A percentile compares a stretch with the other conserved stretches of the same genome.
Evolutionary conservation across 1,140 invertebrate species (phyloP).

Genomic region (Zaprionus camerounensis): DNA sequence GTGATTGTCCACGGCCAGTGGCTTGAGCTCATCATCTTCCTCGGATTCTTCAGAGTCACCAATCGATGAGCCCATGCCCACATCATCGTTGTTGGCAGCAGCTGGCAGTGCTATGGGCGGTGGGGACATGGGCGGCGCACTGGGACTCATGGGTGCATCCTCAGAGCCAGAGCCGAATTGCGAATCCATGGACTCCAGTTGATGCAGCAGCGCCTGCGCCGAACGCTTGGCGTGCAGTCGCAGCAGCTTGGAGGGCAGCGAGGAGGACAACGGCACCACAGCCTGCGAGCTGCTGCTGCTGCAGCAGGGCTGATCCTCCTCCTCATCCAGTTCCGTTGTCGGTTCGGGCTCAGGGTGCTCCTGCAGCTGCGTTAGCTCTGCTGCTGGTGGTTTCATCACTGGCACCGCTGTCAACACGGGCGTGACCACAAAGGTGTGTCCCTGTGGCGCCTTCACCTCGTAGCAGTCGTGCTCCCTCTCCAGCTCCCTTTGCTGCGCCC

Average conservation of each 20-base stretch:
- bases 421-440: constrained; percentile 72
- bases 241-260: constrained; percentile 73
- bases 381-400: constrained; percentile 44
- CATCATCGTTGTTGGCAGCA: constrained; percentile 50
- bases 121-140: constrained; percentile 65
- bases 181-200: constrained; percentile 70
- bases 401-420: constrained; percentile 69
- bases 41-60: constrained; percentile 80
- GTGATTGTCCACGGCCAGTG: constrained; percentile 81
- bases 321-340: neutral
- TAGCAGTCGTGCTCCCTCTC: constrained; percentile 21
- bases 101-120: constrained; percentile 41
- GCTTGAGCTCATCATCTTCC: constrained; percentile 81
- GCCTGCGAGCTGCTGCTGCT: constrained; percentile 68
- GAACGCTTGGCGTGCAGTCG: constrained; percentile 74
- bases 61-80: constrained; percentile 80
- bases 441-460: constrained; percentile 67
- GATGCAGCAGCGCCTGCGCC: constrained; percentile 70
- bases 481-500: constrained; percentile 32
- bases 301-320: constrained; percentile 58
- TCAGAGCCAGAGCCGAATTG: constrained; percentile 72
- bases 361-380: neutral
- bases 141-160: constrained; percentile 43
- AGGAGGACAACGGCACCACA: constrained; percentile 74
- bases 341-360: neutral